A percentile compares a stretch with the other conserved stretches of the same genome.
Evolutionary conservation across 1,140 invertebrate species (phyloP).

Genomic region (Aphelenchoides besseyi): DNA sequence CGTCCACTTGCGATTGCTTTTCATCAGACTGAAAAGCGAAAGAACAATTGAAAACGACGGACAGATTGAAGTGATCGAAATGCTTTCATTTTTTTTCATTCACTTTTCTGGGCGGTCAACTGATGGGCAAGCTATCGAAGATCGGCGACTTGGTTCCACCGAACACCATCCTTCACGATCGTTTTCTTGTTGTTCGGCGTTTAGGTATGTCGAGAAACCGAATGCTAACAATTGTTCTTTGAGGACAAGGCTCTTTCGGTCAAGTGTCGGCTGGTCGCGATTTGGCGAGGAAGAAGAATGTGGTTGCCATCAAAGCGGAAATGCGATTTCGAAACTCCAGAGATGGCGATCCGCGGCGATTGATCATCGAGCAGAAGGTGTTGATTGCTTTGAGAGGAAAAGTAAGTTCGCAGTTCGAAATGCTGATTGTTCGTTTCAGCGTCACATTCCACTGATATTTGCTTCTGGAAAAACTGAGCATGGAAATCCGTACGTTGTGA

Average conservation of each 20-base stretch:
- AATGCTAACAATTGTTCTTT: no score
- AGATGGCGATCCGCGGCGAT: background rate
- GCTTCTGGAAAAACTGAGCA: constrained; percentile 11
- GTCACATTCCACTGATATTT: constrained; percentile 11
- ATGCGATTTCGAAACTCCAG: background rate
- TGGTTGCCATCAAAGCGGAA: constrained; percentile 12
- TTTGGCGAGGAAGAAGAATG: background rate
- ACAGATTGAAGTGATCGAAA: no score
- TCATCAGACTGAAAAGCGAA: no score
- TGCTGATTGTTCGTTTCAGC: background rate
- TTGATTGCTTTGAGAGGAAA: constrained; percentile 10
- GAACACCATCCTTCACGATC: background rate
- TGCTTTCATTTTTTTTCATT: no score
- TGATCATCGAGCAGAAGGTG: constrained; percentile 15
- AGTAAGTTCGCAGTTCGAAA: background rate
- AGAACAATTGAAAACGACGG: no score
- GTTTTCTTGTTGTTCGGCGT: background rate
- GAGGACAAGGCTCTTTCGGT: no score
- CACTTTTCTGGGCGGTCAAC: background rate
- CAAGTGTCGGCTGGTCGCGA: constrained; percentile 7
- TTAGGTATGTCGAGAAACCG: background rate
- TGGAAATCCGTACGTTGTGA: constrained; percentile 10
- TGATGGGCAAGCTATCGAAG: constrained; percentile 11
- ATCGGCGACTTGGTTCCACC: background rate
- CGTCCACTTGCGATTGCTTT: no score